Evolutionary conservation across 2,797 vertebrate genomes (phyloP), one percentile per base, ranked within the genome.

Genomic region (Acanthurus tractus): DNA sequence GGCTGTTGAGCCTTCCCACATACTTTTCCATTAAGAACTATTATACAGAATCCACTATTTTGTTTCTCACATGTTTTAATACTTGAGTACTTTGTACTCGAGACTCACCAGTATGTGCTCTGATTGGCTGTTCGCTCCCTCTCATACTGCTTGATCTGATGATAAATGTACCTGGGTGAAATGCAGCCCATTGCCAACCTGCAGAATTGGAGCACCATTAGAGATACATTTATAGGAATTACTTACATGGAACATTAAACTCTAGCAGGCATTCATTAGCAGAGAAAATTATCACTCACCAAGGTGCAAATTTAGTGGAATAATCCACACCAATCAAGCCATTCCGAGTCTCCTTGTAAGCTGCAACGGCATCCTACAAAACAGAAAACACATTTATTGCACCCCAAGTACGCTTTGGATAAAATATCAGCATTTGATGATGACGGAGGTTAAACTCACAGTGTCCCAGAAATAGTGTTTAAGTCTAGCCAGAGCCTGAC

Each of bases 401-500:
- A 79, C 0, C 6, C 2, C 25, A 2, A 23, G 38, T 11, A 12
- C 14, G 25, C 1, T 29, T 0, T 14, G 42, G 23, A 64, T 29
- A 3, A 50, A 18, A 15, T 3, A 38, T 50, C 5, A 42, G 5
- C 1, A 7, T 55, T 13, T 14, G 3, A 38, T 63, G 49, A n/a
- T 54, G 0, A n/a, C 52, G 0, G 1, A 38, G 18, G n/a, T 13
- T 62, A 44, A 9, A 74, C 93, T 94, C 89, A 97, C 96, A 40
- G 93, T 96, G 46, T 96, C 96, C 96, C 96, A 96, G 42, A 97
- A 96, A 77, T 96, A 97, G 89, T 96, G 94, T 45, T 96, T 92
- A 29, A 97, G 85, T 70, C 96, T 93, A 76, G 85, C 92, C 70
- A 96, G 86, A 62, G 94, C 96, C n/a, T 93, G 93, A 48, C 82